Evolutionary conservation across 2,113 vertebrate genomes (phyloP).

Genomic region (Epinephelus cyanopodus): DNA sequence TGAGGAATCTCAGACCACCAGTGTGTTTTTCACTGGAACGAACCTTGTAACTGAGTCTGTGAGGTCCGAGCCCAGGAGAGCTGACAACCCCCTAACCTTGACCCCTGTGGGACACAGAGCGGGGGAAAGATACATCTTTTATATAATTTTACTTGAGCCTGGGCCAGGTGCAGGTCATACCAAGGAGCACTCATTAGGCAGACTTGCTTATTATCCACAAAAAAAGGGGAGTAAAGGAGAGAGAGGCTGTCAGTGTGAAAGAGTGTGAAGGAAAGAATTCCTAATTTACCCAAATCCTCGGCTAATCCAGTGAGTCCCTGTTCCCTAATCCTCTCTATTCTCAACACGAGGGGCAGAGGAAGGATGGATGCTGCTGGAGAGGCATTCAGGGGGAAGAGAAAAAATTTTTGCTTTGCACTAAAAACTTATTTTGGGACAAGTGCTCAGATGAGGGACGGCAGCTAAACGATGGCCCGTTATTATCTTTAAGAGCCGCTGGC

Average conservation of each 20-base stretch:
- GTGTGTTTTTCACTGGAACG: slow-evolving; percentile 67
- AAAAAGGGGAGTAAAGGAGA: slow-evolving; percentile 46
- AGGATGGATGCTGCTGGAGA: slow-evolving; percentile 31
- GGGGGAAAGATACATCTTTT: slow-evolving; percentile 48
- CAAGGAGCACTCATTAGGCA: slow-evolving; percentile 68
- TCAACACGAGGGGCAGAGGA: slow-evolving; percentile 25
- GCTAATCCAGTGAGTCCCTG: slow-evolving; percentile 70
- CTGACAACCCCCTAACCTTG: slow-evolving; percentile 50
- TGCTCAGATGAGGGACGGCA: slow-evolving; percentile 23
- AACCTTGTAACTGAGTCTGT: slow-evolving; percentile 69
- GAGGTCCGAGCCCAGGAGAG: slow-evolving; percentile 53
- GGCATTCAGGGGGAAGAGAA: slow-evolving; percentile 23
- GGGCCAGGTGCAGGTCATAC: slow-evolving; percentile 52
- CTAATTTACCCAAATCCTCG: slow-evolving; percentile 75
- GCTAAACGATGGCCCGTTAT: slow-evolving; percentile 20
- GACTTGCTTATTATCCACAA: slow-evolving; percentile 44
- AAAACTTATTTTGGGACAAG: slow-evolving; percentile 31
- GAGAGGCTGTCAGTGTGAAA: slow-evolving; percentile 50
- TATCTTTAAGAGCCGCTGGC: slow-evolving; percentile 48
- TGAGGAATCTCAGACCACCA: slow-evolving; percentile 63
- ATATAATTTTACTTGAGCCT: slow-evolving; percentile 58
- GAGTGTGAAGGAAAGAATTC: slow-evolving; percentile 63
- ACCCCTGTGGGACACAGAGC: slow-evolving; percentile 10
- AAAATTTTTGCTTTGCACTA: slow-evolving; percentile 34
- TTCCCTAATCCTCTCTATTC: slow-evolving; percentile 67